Evolutionary conservation across 1,140 invertebrate species (phyloP), one percentile per base, ranked within the genome.

Genomic region (Cydia amplana): DNA sequence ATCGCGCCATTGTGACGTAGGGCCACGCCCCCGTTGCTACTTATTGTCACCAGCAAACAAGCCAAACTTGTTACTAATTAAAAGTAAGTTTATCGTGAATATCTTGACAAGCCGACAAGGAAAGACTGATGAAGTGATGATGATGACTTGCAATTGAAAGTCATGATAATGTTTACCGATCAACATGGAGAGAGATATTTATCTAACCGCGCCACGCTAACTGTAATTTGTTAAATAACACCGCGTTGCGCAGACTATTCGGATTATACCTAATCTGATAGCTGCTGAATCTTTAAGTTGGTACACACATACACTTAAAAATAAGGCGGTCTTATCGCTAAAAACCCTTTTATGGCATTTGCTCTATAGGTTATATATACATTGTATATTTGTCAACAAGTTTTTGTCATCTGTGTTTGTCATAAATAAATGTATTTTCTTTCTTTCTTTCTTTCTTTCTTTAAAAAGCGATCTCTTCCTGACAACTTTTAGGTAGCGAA

Each of bases 1-100:
- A 70, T 70, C 65, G 32, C n/a, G 65, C 65, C 65, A 43, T 43
- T 60, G n/a, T 70, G 65, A 70, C 65, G 65, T 36, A 36, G 65
- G 0, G 32, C 32, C 65, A 70, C 65, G 36, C 65, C 65, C 36
- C 65, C 65, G 65, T 40, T 40, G 65, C 65, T 20, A 20, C 18
- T 43, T 40, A 10, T 20, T 60, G 51, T 32, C 28, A 70, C 65
- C 65, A 70, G 28, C 65, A 70, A 60, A 32, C 65, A 16, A 7
- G 36, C 28, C 28, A 67, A 70, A 70, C 65, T 43, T 70, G 65
- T 70, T 70, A 70, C 20, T 60, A 60, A 23, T 23, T 23, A 60
- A 23, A 23, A 60, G 12, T 60, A 60, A 60, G 55, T 55, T 55
- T 55, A 60, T 60, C 20, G 28, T 16, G 16, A 40, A 40, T n/a